phyloP scores from a whole-genome alignment of 2,113 vertebrate genomes.

The Megalops atlanticus region DNA sequence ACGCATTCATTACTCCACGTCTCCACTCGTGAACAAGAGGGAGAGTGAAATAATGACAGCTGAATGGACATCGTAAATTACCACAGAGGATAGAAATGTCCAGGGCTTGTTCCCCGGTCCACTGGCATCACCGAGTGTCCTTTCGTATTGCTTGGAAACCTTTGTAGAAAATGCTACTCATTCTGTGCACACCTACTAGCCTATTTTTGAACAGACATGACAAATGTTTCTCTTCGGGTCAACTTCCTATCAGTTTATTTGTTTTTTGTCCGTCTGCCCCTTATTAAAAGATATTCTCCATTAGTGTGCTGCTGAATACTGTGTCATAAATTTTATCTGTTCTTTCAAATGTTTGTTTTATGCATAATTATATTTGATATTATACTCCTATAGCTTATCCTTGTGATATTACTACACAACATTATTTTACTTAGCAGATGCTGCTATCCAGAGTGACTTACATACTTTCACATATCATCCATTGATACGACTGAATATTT shows the following conservation, averaged over 20 bases:
- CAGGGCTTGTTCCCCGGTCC: conserved; percentile 53
- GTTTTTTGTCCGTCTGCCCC: no score
- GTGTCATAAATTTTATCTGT: background rate
- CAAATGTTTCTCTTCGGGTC: background rate
- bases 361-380: background rate
- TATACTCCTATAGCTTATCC: no score
- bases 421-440: no score
- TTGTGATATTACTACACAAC: no score
- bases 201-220: background rate
- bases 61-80: conserved; percentile 63
- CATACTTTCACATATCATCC: no score
- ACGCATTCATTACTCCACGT: conserved; percentile 70
- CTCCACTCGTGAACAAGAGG: conserved; percentile 51
- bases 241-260: no score
- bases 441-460: no score
- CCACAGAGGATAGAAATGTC: conserved; percentile 50
- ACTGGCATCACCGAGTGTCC: background rate
- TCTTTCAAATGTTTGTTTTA: background rate
- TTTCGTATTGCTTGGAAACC: conserved; percentile 1
- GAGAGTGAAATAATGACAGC: conserved; percentile 61
- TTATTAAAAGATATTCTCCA: background rate
- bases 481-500: no score
- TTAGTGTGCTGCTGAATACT: background rate
- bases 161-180: background rate
- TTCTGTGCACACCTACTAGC: background rate